These are phyloP conservation scores for Thymelicus acteon DNA, from an alignment of 2,888 invertebrate species.

Conservation along the genomic window DNA sequence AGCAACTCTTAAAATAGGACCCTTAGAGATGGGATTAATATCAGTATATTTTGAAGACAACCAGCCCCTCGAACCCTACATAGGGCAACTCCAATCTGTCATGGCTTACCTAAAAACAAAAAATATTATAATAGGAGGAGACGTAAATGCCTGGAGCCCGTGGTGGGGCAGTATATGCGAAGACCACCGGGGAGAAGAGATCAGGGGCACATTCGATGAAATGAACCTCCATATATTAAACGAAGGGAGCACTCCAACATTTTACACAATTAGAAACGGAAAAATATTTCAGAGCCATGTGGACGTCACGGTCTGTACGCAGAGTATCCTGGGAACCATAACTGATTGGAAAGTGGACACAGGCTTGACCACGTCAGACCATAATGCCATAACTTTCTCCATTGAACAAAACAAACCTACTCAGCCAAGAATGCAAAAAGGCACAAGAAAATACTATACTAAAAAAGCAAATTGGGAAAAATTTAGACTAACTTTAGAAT, in stretches of 20 bases:
- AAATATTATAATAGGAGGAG: too few species aligned
- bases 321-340: too few species aligned
- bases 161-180: too few species aligned
- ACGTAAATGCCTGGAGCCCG: too few species aligned
- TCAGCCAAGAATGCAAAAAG: not conserved
- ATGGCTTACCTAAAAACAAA: not conserved
- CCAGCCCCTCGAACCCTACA: not conserved
- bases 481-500: constrained; percentile 15
- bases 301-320: too few species aligned
- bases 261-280: too few species aligned
- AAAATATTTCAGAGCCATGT: too few species aligned
- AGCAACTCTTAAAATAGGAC: not conserved
- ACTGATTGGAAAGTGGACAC: too few species aligned
- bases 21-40: not conserved
- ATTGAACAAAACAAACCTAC: not conserved
- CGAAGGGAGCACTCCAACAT: too few species aligned
- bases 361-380: constrained; percentile 1
- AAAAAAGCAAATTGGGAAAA: not conserved
- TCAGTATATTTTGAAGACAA: not conserved
- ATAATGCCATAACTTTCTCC: not conserved
- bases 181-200: too few species aligned
- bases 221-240: too few species aligned
- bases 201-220: too few species aligned
- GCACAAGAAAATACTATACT: not conserved
- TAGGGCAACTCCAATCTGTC: not conserved